Evolutionary conservation across 1,140 invertebrate species (phyloP), one percentile per base, ranked within the genome.

Genomic region (Kradibia gibbosae): DNA sequence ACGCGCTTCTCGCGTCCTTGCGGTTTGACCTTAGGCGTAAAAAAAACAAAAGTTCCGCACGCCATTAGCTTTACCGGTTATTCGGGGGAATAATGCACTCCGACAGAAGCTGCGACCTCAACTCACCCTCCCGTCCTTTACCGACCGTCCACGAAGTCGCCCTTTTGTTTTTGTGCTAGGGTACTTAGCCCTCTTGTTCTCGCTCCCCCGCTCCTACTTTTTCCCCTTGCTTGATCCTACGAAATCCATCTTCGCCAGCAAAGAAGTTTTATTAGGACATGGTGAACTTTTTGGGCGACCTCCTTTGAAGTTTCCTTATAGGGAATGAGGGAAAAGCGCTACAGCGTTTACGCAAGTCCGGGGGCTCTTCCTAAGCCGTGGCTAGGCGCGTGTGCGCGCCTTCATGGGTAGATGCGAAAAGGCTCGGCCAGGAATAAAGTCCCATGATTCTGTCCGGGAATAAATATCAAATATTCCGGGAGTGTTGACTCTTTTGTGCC

Each of bases 181-280:
- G n/a, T n/a, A n/a, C n/a, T n/a, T 17, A 7, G 17, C 45, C 45
- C 45, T 57, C 34, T 36, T 34, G 39, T 31, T 74, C 50, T 25
- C 42, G 13, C 53, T 10, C 34, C 55, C 0, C 55, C 25, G n/a
- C 67, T 39, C 25, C 17, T 53, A 15, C 67, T 45, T 50, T 11
- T 25, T 7, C 36, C 55, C 34, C 31, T 25, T 13, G 55, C 60
- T n/a, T n/a, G 36, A 50, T 71, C 70, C 60, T 39, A 20, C n/a
- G 42, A 78, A 87, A 86, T 85, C 85, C 86, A 85, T 86, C 84
- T 84, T 45, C 55, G 55, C 74, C 78, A 15, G 25, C 55, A 22
- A 28, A 42, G 17, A 73, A 80, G 57, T 80, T 75, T 80, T 80
- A 75, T 75, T 57, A 39, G 34, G 22, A 28, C 20, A 34, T 42